Conservation (phyloP, 92 coral and sea anemone species). For the Montipora capitata region DNA sequence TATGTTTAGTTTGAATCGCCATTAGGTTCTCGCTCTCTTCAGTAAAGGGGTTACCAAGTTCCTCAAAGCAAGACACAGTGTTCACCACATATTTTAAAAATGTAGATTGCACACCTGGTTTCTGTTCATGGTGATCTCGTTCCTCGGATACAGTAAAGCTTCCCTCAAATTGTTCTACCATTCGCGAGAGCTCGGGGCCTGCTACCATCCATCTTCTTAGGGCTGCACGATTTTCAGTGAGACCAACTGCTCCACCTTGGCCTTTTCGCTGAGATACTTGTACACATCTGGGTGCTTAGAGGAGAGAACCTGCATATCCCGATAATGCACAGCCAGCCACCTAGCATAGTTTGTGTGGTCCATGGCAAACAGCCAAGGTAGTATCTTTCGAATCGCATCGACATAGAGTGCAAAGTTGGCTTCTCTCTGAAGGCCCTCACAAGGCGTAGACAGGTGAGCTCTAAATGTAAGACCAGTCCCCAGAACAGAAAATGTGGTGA, state of each 20-base stretch:
- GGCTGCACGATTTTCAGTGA: constrained; percentile 76
- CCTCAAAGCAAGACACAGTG: constrained; percentile 60
- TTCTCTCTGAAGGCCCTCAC: constrained; percentile 80
- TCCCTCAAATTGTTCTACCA: constrained; percentile 75
- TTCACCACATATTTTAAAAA: constrained; percentile 58
- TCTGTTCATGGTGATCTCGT: constrained; percentile 69
- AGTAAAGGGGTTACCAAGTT: constrained; percentile 75
- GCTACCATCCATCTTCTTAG: constrained; percentile 81
- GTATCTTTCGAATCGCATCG: constrained; percentile 57
- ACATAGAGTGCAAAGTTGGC: constrained; percentile 72
- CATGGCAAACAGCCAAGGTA: constrained; percentile 83
- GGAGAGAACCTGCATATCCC: constrained; percentile 47
- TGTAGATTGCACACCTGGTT: constrained; percentile 56
- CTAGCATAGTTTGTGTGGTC: constrained; percentile 73
- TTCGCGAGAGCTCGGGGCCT: constrained; percentile 79
- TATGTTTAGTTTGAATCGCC: constrained; percentile 76
- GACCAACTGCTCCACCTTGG: constrained; percentile 78
- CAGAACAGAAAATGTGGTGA: constrained; percentile 58
- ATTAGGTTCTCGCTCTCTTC: constrained; percentile 74
- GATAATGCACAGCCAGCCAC: constrained; percentile 77
- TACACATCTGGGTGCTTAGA: constrained; percentile 56
- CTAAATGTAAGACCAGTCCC: constrained; percentile 59
- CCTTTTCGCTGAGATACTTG: constrained; percentile 70
- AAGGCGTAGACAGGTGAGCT: constrained; percentile 64
- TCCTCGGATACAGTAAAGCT: constrained; percentile 48